Conservation (phyloP, 2,797 vertebrate genomes). For the Falco naumanni region DNA sequence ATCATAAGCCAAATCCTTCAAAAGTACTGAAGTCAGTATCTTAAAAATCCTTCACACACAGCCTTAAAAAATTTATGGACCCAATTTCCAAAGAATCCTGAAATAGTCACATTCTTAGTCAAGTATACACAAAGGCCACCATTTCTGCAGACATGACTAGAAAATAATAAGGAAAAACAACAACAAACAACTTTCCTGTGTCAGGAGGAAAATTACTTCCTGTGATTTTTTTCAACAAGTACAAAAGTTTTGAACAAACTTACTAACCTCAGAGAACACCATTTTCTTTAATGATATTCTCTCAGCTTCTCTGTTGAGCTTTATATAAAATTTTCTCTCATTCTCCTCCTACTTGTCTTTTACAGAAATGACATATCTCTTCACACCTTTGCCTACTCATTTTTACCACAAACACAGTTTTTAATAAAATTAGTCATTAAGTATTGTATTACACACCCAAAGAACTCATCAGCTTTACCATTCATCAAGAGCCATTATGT, state of each 20-base stretch:
- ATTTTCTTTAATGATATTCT: not conserved
- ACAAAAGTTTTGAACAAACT: not conserved
- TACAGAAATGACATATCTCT: slow-evolving; percentile 10
- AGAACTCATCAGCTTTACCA: not conserved
- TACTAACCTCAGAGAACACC: not conserved
- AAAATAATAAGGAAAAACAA: not conserved
- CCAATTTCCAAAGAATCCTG: not conserved
- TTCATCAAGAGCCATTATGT: not conserved
- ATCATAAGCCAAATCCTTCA: not conserved
- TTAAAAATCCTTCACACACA: not conserved
- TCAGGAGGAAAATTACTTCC: not conserved
- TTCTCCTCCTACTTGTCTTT: slow-evolving; percentile 25
- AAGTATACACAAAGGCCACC: not conserved
- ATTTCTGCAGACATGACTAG: not conserved
- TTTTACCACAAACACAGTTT: not conserved
- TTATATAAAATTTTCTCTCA: not conserved
- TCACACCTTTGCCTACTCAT: slow-evolving; percentile 32
- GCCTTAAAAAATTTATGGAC: not conserved
- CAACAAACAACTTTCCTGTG: not conserved
- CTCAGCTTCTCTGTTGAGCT: not conserved
- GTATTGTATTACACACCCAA: not conserved
- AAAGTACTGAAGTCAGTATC: not conserved
- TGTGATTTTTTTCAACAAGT: not conserved
- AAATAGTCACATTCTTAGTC: not conserved
- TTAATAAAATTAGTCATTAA: not conserved